Conservation (phyloP, 30 jellyfish, hydroid and myxozoan species). For the Mastigias papua region DNA sequence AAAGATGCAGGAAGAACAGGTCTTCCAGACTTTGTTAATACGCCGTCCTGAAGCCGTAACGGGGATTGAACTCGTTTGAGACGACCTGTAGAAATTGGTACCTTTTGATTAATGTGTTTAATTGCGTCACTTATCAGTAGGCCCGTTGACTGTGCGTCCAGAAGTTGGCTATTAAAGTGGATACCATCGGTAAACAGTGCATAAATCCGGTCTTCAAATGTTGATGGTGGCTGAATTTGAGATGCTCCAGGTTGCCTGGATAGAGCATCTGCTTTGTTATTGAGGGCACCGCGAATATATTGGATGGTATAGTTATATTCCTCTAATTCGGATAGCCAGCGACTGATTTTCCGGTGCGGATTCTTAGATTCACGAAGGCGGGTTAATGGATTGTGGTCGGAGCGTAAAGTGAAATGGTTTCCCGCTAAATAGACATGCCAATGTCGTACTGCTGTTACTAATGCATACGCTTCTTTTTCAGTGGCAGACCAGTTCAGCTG, state of each 20-base stretch:
- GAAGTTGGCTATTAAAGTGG: background rate
- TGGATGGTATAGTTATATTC: conserved; percentile 9
- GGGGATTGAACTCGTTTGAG: conserved; percentile 31
- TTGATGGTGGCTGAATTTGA: background rate
- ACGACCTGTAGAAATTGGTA: background rate
- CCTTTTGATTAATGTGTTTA: background rate
- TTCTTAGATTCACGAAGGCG: conserved; percentile 26
- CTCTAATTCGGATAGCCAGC: conserved; percentile 39
- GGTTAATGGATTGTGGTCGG: conserved; percentile 45
- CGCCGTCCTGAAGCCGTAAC: conserved; percentile 27
- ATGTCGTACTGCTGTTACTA: conserved; percentile 28
- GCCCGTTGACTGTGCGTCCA: background rate
- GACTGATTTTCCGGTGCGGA: conserved; percentile 31
- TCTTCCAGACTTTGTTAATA: conserved; percentile 43
- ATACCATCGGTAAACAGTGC: background rate
- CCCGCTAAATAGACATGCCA: conserved; percentile 56
- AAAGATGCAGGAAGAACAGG: conserved; percentile 52
- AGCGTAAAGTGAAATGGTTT: conserved; percentile 23
- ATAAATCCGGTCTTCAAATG: conserved; percentile 28
- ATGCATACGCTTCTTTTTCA: conserved; percentile 44
- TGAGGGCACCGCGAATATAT: conserved; percentile 14
- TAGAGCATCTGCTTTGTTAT: conserved; percentile 49
- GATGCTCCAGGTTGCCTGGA: conserved; percentile 27
- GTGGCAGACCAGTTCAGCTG: conserved; percentile 43
- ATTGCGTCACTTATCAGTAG: background rate